Evolutionary conservation across 2,113 vertebrate genomes (phyloP).

Genomic region (Taurulus bubalis): DNA sequence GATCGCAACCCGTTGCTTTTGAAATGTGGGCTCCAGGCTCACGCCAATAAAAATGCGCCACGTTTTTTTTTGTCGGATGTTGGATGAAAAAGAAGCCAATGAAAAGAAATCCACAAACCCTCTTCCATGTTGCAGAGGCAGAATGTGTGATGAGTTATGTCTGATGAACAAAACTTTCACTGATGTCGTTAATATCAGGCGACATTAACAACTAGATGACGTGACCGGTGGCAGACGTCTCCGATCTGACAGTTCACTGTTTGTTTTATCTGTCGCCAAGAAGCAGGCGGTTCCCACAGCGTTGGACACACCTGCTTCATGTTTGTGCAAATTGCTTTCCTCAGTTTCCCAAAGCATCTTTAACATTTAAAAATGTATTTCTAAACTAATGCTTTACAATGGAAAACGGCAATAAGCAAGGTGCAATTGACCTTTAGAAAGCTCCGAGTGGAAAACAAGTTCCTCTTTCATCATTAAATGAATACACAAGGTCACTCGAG

Average conservation of each 20-base stretch:
- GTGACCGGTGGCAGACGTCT: conserved; percentile 1
- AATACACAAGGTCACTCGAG: not conserved
- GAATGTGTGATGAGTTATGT: not conserved
- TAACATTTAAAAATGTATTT: not conserved
- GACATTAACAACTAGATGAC: not conserved
- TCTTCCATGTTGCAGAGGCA: not conserved
- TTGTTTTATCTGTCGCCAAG: conserved; percentile 10
- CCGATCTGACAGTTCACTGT: conserved; percentile 18
- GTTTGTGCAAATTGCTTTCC: not conserved
- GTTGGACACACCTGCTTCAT: not conserved
- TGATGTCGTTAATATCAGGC: conserved; percentile 24
- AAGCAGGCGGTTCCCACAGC: not conserved
- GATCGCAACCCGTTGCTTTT: not conserved
- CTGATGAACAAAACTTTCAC: conserved; percentile 8
- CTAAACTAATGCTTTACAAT: not conserved
- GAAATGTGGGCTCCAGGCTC: not conserved
- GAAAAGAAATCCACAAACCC: not conserved
- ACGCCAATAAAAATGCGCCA: not conserved
- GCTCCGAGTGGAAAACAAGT: not conserved
- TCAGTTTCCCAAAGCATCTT: not conserved
- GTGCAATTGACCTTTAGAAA: not conserved
- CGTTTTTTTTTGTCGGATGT: not conserved
- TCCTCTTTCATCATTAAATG: not conserved
- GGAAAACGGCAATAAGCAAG: not conserved
- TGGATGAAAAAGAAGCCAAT: not conserved